These are phyloP conservation scores for Ceramica pisi DNA, from an alignment of 2,888 invertebrate genomes.

Conservation along the genomic window DNA sequence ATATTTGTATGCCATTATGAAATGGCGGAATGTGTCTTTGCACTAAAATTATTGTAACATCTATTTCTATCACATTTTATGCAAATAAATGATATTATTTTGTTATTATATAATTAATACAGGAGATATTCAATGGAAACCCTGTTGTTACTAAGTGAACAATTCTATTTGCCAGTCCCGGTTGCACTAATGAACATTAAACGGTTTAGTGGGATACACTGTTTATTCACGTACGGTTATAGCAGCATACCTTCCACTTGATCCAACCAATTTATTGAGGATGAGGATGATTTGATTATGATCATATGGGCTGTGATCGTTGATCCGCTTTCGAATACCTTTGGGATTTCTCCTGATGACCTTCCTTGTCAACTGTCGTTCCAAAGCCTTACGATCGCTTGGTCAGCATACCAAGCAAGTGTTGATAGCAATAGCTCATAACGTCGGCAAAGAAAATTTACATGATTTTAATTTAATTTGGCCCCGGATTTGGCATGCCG, in stretches of 20 bases:
- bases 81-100: too few species aligned
- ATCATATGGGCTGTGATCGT: not conserved
- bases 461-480: too few species aligned
- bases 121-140: not conserved
- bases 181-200: slow-evolving; percentile 38
- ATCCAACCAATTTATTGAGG: not conserved
- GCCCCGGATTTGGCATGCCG: too few species aligned
- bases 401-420: too few species aligned
- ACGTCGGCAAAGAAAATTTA: too few species aligned
- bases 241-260: not conserved
- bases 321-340: not conserved
- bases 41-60: too few species aligned
- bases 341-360: not conserved
- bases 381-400: too few species aligned
- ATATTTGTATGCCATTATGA: too few species aligned
- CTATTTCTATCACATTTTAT: too few species aligned
- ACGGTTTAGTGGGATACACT: slow-evolving; percentile 19
- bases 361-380: not conserved
- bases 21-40: too few species aligned
- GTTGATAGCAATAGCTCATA: too few species aligned
- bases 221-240: slow-evolving; percentile 4
- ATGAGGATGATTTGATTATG: slow-evolving; percentile 2
- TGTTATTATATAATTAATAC: too few species aligned
- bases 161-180: slow-evolving; percentile 12
- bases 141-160: slow-evolving; percentile 21